Conservation (phyloP, 2,797 vertebrate species). For the Sardinella longiceps region DNA sequence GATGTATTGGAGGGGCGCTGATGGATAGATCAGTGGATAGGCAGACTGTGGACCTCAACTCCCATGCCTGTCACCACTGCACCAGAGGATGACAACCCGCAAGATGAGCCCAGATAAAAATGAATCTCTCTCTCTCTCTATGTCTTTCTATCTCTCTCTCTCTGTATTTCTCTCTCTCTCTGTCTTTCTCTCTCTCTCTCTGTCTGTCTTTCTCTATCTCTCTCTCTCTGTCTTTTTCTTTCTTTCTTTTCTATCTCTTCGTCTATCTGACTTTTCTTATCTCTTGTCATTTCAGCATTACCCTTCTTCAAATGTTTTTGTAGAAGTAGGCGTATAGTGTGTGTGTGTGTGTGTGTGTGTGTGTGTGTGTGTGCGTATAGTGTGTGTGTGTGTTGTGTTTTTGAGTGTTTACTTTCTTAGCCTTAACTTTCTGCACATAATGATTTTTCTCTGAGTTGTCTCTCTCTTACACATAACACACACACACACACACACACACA, state of each 20-base stretch:
- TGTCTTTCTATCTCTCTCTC: not conserved
- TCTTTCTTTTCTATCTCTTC: no score
- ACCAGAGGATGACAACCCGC: not conserved
- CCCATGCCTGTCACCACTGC: not conserved
- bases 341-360: not conserved
- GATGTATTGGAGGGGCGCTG: constrained; percentile 44
- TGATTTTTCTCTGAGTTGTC: not conserved
- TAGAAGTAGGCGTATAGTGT: not conserved
- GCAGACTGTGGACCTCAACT: not conserved
- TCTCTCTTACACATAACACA: not conserved
- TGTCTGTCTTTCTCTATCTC: not conserved
- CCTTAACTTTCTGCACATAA: not conserved
- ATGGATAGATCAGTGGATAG: constrained; percentile 47
- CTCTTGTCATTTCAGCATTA: not conserved
- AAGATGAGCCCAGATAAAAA: not conserved
- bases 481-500: constrained; percentile 17
- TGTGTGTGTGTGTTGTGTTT: not conserved
- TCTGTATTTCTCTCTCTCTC: not conserved
- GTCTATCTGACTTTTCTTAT: no score
- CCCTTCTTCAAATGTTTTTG: not conserved
- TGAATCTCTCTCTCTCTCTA: constrained; percentile 13
- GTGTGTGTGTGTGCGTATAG: not conserved
- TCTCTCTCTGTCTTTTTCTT: no score
- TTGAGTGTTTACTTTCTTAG: not conserved
- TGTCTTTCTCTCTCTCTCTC: not conserved